phyloP scores from a whole-genome alignment of 2,797 vertebrate species.

The Pelodytes ibericus region DNA sequence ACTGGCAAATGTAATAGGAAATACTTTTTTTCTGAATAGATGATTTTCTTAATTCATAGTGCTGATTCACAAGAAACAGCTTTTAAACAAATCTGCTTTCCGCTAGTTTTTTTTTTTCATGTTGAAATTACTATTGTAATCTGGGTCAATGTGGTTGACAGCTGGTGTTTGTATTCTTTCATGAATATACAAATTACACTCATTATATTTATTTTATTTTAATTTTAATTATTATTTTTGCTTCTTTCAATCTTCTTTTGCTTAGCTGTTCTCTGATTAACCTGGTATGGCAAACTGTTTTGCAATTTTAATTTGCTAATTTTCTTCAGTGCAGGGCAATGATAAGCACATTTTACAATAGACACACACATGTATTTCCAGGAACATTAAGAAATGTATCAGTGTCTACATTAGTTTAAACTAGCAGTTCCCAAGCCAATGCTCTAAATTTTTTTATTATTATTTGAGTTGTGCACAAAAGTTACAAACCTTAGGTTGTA shows the following conservation, averaged over 20 bases:
- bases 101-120: background rate
- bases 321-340: no score
- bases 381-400: no score
- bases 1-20: no score
- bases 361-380: no score
- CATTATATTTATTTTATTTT: constrained; percentile 10
- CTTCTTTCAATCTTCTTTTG: background rate
- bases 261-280: background rate
- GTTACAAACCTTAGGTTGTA: no score
- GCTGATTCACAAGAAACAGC: background rate
- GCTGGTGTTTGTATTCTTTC: constrained; percentile 11
- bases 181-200: background rate
- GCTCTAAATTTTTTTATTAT: no score
- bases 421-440: no score
- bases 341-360: no score
- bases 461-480: no score
- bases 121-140: constrained; percentile 1
- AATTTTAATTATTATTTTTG: constrained; percentile 6
- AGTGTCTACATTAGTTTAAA: no score
- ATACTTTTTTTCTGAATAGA: no score
- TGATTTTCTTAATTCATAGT: background rate
- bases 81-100: background rate
- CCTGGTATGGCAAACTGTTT: background rate
- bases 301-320: no score
- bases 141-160: background rate